A percentile compares a stretch with the other conserved stretches of the same genome.
phyloP scores from a whole-genome alignment of 2,888 invertebrate genomes.

The Taenaris catops region DNA sequence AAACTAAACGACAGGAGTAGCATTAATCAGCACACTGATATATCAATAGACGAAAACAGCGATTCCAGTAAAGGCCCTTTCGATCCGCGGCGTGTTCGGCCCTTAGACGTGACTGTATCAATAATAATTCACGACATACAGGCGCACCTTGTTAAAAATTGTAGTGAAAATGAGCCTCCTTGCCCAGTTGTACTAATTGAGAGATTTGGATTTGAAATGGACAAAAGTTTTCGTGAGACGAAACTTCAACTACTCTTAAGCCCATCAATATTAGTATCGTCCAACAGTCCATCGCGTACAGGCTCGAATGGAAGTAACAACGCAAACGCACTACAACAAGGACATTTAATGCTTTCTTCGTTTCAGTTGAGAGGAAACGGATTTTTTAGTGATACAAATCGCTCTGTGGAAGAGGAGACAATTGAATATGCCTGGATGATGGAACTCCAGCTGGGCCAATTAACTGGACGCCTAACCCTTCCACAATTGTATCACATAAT shows the following conservation, averaged over 20 bases:
- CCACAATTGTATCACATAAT: constrained; percentile 94
- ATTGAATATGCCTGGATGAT: constrained; percentile 98
- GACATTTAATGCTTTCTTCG: constrained; percentile 91
- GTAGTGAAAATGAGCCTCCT: constrained; percentile 93
- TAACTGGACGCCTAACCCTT: constrained; percentile 93
- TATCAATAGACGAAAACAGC: constrained; percentile 82
- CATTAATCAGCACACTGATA: constrained; percentile 70
- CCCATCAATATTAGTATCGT: constrained; percentile 90
- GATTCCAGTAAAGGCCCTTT: constrained; percentile 83
- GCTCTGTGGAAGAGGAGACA: constrained; percentile 95
- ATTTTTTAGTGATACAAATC: constrained; percentile 96
- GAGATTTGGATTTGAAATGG: constrained; percentile 98
- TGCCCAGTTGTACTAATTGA: constrained; percentile 95
- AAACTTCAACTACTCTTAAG: constrained; percentile 93
- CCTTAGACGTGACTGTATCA: constrained; percentile 94
- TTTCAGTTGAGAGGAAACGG: constrained; percentile 96
- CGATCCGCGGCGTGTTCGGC: constrained; percentile 93
- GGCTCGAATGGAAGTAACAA: constrained; percentile 47
- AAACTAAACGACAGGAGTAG: constrained; percentile 61
- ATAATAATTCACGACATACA: constrained; percentile 97
- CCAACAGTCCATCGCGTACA: constrained; percentile 85
- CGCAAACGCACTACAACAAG: constrained; percentile 83
- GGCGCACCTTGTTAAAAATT: constrained; percentile 95
- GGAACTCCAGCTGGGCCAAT: constrained; percentile 95
- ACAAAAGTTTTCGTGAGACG: constrained; percentile 95